Percentiles rank a stretch among this genome's conserved stretches.
Evolutionary conservation across 2,888 invertebrate genomes (phyloP).

Genomic region (Galeruca laticollis): DNA sequence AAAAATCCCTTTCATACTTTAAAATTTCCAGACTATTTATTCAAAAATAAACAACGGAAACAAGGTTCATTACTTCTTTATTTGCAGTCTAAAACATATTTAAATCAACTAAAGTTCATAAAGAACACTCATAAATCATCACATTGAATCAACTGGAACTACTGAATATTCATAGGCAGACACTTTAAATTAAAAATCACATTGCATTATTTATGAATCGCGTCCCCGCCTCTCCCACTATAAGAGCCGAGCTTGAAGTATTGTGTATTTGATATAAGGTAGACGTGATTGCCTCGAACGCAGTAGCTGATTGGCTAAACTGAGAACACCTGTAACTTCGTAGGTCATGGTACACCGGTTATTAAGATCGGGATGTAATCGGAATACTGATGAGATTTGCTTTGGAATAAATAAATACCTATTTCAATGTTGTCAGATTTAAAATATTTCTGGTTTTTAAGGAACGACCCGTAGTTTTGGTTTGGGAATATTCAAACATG

Average conservation of each 20-base stretch:
- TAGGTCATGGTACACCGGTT: conserved; percentile 38
- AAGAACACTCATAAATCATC: conserved; percentile 33
- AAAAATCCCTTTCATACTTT: neutral
- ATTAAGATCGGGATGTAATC: conserved; percentile 23
- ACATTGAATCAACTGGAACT: conserved; percentile 23
- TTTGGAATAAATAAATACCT: conserved; percentile 7
- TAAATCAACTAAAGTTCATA: conserved; percentile 30
- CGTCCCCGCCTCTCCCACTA: conserved; percentile 30
- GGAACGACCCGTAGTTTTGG: neutral
- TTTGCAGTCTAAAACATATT: conserved; percentile 26
- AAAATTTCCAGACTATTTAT: conserved; percentile 5
- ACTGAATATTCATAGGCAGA: conserved; percentile 30
- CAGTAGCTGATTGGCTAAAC: conserved; percentile 32
- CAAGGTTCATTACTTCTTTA: conserved; percentile 22
- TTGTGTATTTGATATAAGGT: conserved; percentile 26
- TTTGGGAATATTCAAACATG: neutral
- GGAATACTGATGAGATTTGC: conserved; percentile 9
- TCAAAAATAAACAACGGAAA: conserved; percentile 18
- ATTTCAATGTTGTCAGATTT: neutral
- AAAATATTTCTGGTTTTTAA: neutral
- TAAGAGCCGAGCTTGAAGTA: conserved; percentile 13
- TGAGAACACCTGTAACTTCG: conserved; percentile 39
- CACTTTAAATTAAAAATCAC: conserved; percentile 33
- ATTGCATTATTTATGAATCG: conserved; percentile 38
- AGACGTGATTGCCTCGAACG: conserved; percentile 30